These are phyloP conservation scores for Apistogramma diplotaenia DNA, from an alignment of 2,113 vertebrate species.

Conservation along the genomic window DNA sequence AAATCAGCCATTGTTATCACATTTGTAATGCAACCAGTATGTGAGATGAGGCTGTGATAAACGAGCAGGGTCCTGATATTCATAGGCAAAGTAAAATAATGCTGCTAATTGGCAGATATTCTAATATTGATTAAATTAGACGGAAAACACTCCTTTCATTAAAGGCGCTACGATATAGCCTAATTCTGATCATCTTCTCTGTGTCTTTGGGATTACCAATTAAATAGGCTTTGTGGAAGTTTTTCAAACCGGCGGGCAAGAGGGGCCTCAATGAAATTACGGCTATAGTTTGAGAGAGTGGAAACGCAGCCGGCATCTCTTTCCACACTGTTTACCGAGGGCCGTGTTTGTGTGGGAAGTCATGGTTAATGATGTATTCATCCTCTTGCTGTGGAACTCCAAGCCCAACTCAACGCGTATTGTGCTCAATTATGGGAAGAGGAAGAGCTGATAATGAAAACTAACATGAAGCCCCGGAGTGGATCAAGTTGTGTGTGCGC, in stretches of 20 bases:
- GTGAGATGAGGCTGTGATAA: slow-evolving; percentile 74
- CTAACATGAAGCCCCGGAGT: slow-evolving; percentile 64
- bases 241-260: slow-evolving; percentile 28
- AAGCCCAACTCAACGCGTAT: slow-evolving; percentile 45
- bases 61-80: slow-evolving; percentile 71
- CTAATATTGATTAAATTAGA: slow-evolving; percentile 82
- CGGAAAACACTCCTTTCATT: slow-evolving; percentile 75
- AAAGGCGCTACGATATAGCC: slow-evolving; percentile 55
- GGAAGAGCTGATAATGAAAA: slow-evolving; percentile 71
- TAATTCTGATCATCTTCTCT: slow-evolving; percentile 70
- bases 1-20: slow-evolving; percentile 81
- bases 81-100: slow-evolving; percentile 74
- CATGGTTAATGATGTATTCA: slow-evolving; percentile 68
- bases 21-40: slow-evolving; percentile 76
- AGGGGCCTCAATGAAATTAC: slow-evolving; percentile 27
- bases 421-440: slow-evolving; percentile 67
- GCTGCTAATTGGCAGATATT: slow-evolving; percentile 81
- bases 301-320: background rate
- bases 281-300: slow-evolving; percentile 26
- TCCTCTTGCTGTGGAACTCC: slow-evolving; percentile 44
- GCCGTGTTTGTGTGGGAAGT: slow-evolving; percentile 63
- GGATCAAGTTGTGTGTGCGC: slow-evolving; percentile 48
- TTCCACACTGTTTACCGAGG: slow-evolving; percentile 49
- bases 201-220: slow-evolving; percentile 68
- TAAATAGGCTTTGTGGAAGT: slow-evolving; percentile 63